Evolutionary conservation across 92 coral and sea anemone species (phyloP), one percentile per base, ranked within the genome.

Genomic region (Zoanthus sociatus): DNA sequence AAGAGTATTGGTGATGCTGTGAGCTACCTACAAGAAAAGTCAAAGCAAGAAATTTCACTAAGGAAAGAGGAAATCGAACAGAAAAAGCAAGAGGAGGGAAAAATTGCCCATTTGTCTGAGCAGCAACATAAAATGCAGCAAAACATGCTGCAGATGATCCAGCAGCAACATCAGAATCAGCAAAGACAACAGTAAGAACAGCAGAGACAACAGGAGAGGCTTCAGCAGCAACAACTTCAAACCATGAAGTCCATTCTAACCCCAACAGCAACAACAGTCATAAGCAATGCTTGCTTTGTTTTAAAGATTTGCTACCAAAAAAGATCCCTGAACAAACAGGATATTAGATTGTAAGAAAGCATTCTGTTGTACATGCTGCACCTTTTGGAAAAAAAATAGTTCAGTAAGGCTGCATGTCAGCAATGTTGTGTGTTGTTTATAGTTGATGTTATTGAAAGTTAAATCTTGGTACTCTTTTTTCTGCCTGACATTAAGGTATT

Each of bases 1-100:
- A 83, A 83, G 87, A 83, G 87, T 83, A 67, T 83, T 67, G 87
- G 87, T 83, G 78, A 83, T 83, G 69, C 77, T 42, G 87, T 83
- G n/a, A 83, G 87, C 87, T 83, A 83, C 64, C 33, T 83, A 68
- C 87, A 83, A 69, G 87, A 26, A 26, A 26, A 26, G 26, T 83
- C 87, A 68, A 83, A 83, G 77, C 87, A 83, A 67, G 87, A 83
- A 83, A 83, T 83, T 0, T 50, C 77, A 68, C 69, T 83, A 53
- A 83, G 78, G 87, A 83, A 68, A 83, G 87, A 83, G 78, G 73
- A 79, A 79, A 79, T 79, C 42, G 84, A 79, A 79, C 84, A 56
- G 84, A 79, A 79, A 79, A 81, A 32, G 67, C 86, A 21, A 31
- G 70, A 56, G 86, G 74, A 69, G 74, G 74, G 7, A 69, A 69